Conservation (phyloP, 2,113 vertebrate species). For the Etia nguti region DNA sequence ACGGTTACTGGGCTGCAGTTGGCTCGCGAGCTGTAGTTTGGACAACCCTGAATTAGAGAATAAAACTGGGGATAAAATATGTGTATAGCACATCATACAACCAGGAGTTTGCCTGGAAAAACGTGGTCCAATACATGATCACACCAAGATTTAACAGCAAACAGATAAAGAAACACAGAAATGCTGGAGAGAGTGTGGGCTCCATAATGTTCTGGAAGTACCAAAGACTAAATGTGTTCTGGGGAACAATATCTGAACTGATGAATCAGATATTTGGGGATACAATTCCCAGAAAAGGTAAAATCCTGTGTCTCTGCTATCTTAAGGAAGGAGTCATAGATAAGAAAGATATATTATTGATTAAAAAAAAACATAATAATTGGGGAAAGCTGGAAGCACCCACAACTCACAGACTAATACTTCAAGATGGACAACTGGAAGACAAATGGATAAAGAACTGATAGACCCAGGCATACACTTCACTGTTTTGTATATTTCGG, state of each 20-base stretch:
- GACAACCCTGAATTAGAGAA: not conserved
- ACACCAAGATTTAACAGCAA: not conserved
- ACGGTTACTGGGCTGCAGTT: fast-evolving
- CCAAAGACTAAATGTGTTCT: not conserved
- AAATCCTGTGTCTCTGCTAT: too few relatives aligned
- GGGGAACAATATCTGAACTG: not conserved
- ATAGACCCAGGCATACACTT: too few relatives aligned
- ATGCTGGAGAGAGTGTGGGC: not conserved
- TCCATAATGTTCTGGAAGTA: fast-evolving
- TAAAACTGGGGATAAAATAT: not conserved
- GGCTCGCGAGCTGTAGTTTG: fast-evolving
- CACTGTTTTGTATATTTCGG: too few relatives aligned
- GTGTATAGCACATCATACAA: not conserved
- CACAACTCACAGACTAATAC: too few relatives aligned
- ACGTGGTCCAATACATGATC: not conserved
- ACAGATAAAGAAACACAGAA: not conserved
- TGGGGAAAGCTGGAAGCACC: too few relatives aligned
- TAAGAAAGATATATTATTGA: too few relatives aligned
- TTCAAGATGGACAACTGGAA: too few relatives aligned
- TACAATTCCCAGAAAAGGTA: not conserved
- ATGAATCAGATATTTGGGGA: not conserved
- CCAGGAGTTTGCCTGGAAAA: not conserved
- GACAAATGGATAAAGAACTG: too few relatives aligned
- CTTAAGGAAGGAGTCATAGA: too few relatives aligned
- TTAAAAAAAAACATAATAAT: too few relatives aligned